Base-by-base conservation (phyloP, 2,888 invertebrate genomes). In the Thymelicus acteon region DNA sequence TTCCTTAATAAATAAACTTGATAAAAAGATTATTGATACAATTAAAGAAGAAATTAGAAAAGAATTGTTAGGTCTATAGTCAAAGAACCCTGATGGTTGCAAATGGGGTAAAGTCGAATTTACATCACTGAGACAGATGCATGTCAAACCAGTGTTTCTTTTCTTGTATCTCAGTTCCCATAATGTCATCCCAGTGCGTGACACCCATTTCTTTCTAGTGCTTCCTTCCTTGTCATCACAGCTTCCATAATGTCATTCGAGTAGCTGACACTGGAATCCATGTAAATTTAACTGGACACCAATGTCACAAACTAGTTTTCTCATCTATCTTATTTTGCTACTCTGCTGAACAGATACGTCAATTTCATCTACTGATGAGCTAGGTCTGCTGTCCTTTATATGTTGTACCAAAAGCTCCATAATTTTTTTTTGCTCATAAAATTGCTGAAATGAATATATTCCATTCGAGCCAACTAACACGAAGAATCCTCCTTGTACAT, bases 1-100 rank as follows among this genome's bases (percentile, higher is more conserved):
- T 61, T 61, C 61, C 61, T 61, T 61, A 61, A 61, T 61, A 61
- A 61, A 61, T 61, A 61, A 61, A 61, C 61, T 61, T 61, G 61
- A 61, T 61, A 61, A 61, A 61, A 61, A 61, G 61, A 61, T 61
- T 61, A 61, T 61, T 61, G 61, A 61, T 61, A 61, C 61, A 61
- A 61, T 61, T 61, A 61, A 61, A 61, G 61, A 61, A 61, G 61
- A 61, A 61, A 61, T 61, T 61, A 61, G 61, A 61, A 61, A 61
- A 61, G 61, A 61, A 61, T 61, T 61, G 61, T 61, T 61, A 61
- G 61, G 61, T 61, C 61, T 61, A 61, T 61, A 61, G 61, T 61
- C 61, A 54, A 54, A 54, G 54, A 54, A 54, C 54, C 54, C 54
- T 54, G 61, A 61, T 61, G 61, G 61, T 61, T 61, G 61, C 61